Percentiles rank a stretch among this genome's conserved stretches.
phyloP scores from a whole-genome alignment of 92 coral and sea anemone genomes.

The Virgularia gustaviana region DNA sequence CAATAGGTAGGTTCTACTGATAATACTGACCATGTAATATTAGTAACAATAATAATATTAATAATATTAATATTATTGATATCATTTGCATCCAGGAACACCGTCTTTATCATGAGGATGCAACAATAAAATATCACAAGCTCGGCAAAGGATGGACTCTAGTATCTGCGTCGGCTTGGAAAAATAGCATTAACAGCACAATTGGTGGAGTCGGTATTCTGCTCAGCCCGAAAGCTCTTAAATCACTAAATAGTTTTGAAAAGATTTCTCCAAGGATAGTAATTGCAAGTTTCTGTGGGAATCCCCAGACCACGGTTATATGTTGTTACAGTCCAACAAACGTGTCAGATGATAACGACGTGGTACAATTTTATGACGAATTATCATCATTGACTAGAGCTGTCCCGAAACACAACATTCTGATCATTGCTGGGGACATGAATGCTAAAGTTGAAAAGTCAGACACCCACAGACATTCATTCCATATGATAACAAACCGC shows the following conservation, averaged over 20 bases:
- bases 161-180: conserved; percentile 28
- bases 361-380: conserved; percentile 31
- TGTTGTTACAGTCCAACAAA: conserved; percentile 52
- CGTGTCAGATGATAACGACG: conserved; percentile 15
- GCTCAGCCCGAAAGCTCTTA: conserved; percentile 13
- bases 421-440: conserved; percentile 42
- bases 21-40: no score
- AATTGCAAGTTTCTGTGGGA: conserved; percentile 36
- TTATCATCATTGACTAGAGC: conserved; percentile 9
- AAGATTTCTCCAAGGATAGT: conserved; percentile 10
- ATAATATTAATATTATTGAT: no score
- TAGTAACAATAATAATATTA: no score
- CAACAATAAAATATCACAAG: neutral
- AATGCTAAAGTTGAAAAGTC: conserved; percentile 34
- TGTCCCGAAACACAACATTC: conserved; percentile 30
- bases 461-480: conserved; percentile 29
- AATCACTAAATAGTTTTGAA: neutral
- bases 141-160: conserved; percentile 22
- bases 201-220: conserved; percentile 35
- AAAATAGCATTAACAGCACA: conserved; percentile 11
- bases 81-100: conserved; percentile 35
- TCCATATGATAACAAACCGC: conserved; percentile 39
- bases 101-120: conserved; percentile 13
- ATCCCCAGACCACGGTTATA: conserved; percentile 44
- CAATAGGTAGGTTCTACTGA: no score